Evolutionary conservation across 2,113 vertebrate genomes (phyloP).

Genomic region (Trematomus loennbergii): DNA sequence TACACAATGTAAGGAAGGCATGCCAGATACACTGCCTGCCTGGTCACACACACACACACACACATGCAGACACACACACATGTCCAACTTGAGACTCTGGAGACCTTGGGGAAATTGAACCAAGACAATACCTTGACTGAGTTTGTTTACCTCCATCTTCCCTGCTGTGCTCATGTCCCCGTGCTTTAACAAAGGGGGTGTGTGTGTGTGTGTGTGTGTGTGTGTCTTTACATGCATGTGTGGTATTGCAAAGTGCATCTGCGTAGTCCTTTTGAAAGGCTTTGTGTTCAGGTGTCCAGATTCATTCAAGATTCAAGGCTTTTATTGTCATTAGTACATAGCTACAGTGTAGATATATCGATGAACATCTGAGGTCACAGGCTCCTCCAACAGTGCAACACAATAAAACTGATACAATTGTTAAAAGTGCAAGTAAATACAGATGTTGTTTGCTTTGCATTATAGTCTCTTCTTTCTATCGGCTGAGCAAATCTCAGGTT

Average conservation of each 20-base stretch:
- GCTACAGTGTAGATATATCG: too few relatives aligned
- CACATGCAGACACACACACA: constrained; percentile 30
- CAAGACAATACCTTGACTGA: constrained; percentile 61
- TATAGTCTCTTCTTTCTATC: too few relatives aligned
- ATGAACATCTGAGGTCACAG: too few relatives aligned
- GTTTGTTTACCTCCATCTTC: constrained; percentile 68
- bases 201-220: constrained; percentile 7
- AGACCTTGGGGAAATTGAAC: constrained; percentile 57
- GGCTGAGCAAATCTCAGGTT: constrained; percentile 64
- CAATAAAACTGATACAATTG: too few relatives aligned
- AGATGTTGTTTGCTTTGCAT: constrained; percentile 49
- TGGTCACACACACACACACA: constrained; percentile 4
- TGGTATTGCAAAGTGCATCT: constrained; percentile 24
- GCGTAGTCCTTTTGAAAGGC: constrained; percentile 56
- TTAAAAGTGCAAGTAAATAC: background rate
- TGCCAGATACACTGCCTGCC: constrained; percentile 27
- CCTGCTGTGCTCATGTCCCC: constrained; percentile 38
- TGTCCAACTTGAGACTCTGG: constrained; percentile 17
- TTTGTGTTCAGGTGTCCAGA: constrained; percentile 23
- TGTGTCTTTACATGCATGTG: constrained; percentile 1
- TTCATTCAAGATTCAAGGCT: too few relatives aligned
- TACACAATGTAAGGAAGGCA: constrained; percentile 74
- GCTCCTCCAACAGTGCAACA: too few relatives aligned
- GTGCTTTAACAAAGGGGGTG: constrained; percentile 24
- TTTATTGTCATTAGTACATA: too few relatives aligned